Conservation (phyloP, 2,113 vertebrate genomes). For the Platycercus adscitus region DNA sequence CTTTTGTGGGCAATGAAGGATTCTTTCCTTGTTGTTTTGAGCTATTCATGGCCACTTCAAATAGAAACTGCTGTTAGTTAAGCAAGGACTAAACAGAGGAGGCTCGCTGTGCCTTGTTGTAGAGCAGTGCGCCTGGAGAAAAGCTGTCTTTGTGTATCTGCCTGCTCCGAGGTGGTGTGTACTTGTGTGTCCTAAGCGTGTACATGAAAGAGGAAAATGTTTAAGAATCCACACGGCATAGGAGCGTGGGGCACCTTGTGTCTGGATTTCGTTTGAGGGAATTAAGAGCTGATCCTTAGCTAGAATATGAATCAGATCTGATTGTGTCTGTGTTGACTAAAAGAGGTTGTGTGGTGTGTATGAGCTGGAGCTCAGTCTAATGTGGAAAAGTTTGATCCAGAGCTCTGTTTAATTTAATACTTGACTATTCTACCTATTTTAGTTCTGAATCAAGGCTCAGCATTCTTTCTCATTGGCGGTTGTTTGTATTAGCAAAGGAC, state of each 20-base stretch:
- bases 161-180: fast-evolving
- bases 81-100: background rate
- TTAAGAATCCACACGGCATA: background rate
- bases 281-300: conserved; percentile 64
- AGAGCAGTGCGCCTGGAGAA: background rate
- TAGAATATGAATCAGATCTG: conserved; percentile 59
- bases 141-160: background rate
- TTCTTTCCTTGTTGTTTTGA: background rate
- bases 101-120: background rate
- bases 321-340: conserved; percentile 52
- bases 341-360: conserved; percentile 13
- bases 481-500: conserved; percentile 42
- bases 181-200: fast-evolving
- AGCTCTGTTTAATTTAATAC: conserved; percentile 62
- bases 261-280: conserved; percentile 63
- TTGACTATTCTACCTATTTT: conserved; percentile 56
- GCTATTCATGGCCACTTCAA: background rate
- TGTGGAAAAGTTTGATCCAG: conserved; percentile 62
- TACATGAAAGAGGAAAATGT: background rate
- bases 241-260: background rate
- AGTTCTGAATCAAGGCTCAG: conserved; percentile 19
- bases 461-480: background rate
- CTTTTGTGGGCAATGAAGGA: background rate
- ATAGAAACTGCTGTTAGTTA: background rate
- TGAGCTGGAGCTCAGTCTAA: conserved; percentile 7